Evolutionary conservation across 2,797 vertebrate genomes (phyloP).

Genomic region (Potorous gilbertii): DNA sequence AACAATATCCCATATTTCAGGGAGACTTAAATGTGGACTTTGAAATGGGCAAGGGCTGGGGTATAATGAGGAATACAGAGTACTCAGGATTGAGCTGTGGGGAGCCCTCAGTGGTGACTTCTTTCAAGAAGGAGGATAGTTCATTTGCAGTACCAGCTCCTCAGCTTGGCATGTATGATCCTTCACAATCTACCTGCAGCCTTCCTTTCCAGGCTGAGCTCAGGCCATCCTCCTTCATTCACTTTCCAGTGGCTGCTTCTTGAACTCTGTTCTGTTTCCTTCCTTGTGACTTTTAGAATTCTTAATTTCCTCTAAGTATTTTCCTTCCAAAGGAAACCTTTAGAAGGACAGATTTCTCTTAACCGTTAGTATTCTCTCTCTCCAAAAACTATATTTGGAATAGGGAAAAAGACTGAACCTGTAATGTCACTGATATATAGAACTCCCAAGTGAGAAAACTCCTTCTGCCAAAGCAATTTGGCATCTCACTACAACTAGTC

Average conservation of each 20-base stretch:
- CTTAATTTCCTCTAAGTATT: not conserved
- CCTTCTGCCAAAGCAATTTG: not conserved
- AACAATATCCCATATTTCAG: too few species aligned
- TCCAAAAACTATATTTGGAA: not conserved
- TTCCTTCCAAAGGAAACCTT: not conserved
- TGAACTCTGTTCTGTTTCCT: not conserved
- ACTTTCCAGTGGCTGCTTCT: not conserved
- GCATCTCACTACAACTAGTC: not conserved
- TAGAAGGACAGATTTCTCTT: not conserved
- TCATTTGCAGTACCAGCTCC: not conserved
- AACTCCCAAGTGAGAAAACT: not conserved
- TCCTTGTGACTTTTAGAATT: not conserved
- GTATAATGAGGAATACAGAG: not conserved
- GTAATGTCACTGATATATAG: not conserved
- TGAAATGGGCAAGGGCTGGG: not conserved
- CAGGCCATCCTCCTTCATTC: not conserved
- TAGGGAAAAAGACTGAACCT: not conserved
- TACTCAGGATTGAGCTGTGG: not conserved
- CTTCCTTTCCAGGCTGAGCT: not conserved
- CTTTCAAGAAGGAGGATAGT: not conserved
- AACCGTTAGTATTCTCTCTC: not conserved
- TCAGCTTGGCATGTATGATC: not conserved
- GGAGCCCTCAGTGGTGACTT: not conserved
- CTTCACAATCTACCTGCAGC: too few species aligned
- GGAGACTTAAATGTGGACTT: not conserved